Evolutionary conservation across 1,140 invertebrate genomes (phyloP), one percentile per base, ranked within the genome.

Genomic region (Artemia franciscana): DNA sequence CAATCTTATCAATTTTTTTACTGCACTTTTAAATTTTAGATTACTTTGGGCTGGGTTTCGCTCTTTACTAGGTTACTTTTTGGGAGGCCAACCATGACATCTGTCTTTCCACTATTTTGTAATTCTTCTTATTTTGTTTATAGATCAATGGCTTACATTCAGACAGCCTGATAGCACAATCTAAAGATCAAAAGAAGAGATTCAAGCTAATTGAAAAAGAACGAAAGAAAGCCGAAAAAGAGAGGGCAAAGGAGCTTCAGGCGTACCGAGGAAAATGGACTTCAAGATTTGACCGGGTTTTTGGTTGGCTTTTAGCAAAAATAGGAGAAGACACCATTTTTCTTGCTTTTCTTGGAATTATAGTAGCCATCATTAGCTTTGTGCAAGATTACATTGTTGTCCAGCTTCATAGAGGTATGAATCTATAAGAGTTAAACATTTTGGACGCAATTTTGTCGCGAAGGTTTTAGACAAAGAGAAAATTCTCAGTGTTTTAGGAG

Each of bases 131-230:
- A n/a, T n/a, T n/a, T n/a, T n/a, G n/a, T n/a, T n/a, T n/a, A n/a
- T n/a, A 94, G 91, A 93, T 96, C 85, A 95, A 94, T 87, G 91
- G 91, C 75, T 86, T 87, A 70, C 95, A 95, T 73, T 90, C 88
- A 70, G 85, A 86, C 76, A 89, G 94, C 74, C 77, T 96, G 68
- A 88, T 88, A 72, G 85, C 90, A 78, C 93, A 85, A 73, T 91
- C 90, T 39, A 85, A 85, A 78, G 83, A 87, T 74, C 88, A 94
- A 77, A 88, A 87, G 39, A 79, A 83, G 69, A 81, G 84, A 74
- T 76, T 88, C 58, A 82, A 83, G 65, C 76, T 78, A 67, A 74
- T 82, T 26, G 82, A 88, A 64, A 85, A 84, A 69, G 76, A 80
- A 67, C 71, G 84, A 67, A 78, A 80, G 67, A 84, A 85, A 73